Evolutionary conservation across 2,113 vertebrate species (phyloP).

Genomic region (Pygoscelis antarcticus): DNA sequence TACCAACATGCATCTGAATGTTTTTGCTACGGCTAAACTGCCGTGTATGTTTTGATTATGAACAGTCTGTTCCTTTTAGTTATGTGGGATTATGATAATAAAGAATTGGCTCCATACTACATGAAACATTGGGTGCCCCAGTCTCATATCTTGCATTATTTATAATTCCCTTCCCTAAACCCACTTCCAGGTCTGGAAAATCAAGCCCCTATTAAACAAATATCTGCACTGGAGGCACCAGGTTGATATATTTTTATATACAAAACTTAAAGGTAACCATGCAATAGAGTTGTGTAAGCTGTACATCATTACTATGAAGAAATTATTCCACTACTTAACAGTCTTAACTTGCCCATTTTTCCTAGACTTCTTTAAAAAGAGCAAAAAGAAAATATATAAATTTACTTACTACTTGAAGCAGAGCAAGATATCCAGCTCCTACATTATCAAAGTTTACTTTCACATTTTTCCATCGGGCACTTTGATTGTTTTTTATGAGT

Average conservation of each 20-base stretch:
- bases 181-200: neutral
- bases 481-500: conserved; percentile 74
- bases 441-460: conserved; percentile 98
- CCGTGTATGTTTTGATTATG: too few species aligned
- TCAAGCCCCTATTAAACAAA: neutral
- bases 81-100: neutral
- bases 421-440: conserved; percentile 90
- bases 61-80: too few species aligned
- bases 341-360: neutral
- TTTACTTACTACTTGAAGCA: conserved; percentile 94
- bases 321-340: neutral
- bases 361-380: neutral
- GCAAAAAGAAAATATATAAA: neutral
- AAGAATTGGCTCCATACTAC: neutral
- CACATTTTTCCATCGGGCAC: conserved; percentile 84
- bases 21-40: neutral
- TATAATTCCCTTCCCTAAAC: neutral
- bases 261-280: neutral
- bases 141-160: neutral
- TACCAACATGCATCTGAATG: neutral
- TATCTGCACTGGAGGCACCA: neutral
- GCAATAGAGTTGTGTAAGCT: neutral
- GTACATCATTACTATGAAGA: neutral
- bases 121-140: neutral
- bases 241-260: neutral